Conservation (phyloP, 1,140 invertebrate genomes). For the Samia ricini region DNA sequence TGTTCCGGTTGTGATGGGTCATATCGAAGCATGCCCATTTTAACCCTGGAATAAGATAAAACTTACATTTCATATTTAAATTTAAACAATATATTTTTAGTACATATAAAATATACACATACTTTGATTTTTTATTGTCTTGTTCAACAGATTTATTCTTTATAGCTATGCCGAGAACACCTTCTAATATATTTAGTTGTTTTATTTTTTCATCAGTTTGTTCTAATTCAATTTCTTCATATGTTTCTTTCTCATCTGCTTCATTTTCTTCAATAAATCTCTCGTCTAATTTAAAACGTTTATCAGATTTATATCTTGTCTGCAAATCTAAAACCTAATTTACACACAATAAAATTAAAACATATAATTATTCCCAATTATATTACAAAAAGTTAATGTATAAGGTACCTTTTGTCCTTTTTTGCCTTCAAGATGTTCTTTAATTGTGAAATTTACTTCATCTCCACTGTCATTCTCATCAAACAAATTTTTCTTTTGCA, state of each 20-base stretch:
- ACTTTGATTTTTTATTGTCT: constrained; percentile 57
- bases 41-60: constrained; percentile 43
- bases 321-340: constrained; percentile 77
- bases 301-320: constrained; percentile 79
- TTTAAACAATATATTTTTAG: neutral
- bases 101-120: constrained; percentile 23
- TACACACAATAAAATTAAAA: constrained; percentile 9
- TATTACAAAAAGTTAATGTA: neutral
- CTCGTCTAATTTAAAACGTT: constrained; percentile 79
- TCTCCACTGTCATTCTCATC: constrained; percentile 71
- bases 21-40: constrained; percentile 79
- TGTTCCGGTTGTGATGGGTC: constrained; percentile 80
- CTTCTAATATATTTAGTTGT: constrained; percentile 79
- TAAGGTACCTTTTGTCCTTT: constrained; percentile 75
- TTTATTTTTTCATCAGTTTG: constrained; percentile 77
- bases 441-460: constrained; percentile 74
- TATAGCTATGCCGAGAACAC: constrained; percentile 75
- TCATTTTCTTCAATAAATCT: constrained; percentile 76
- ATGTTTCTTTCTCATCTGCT: constrained; percentile 20
- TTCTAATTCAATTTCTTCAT: constrained; percentile 46
- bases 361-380: neutral
- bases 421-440: constrained; percentile 78
- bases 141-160: constrained; percentile 42
- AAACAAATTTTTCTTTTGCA: constrained; percentile 63
- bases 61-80: neutral